Conservation (phyloP, 2,797 vertebrate species). For the Gadopsis marmoratus region DNA sequence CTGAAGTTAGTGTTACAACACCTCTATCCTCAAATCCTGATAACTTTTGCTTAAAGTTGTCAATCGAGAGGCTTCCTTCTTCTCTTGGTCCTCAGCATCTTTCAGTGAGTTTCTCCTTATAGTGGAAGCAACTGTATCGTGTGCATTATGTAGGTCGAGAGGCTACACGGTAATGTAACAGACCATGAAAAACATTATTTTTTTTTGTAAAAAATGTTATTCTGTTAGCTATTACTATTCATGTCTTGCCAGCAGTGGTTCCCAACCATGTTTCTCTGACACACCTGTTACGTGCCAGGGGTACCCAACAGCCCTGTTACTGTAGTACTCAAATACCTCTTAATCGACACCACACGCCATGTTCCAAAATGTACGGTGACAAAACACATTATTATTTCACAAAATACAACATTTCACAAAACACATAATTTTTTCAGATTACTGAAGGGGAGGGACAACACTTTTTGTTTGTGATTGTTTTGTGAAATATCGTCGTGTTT, state of each 20-base stretch:
- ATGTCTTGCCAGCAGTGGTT: neutral
- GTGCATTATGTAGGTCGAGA: neutral
- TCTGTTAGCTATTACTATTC: neutral
- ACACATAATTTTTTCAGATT: too few relatives aligned
- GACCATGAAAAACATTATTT: neutral
- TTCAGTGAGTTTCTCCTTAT: neutral
- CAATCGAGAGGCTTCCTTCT: neutral
- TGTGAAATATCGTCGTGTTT: too few relatives aligned
- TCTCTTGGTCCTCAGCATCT: neutral
- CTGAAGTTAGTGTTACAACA: neutral
- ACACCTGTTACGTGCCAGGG: too few relatives aligned
- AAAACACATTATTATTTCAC: too few relatives aligned
- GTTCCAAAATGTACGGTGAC: neutral
- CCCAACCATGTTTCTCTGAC: neutral
- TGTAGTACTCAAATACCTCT: neutral
- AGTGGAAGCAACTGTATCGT: neutral
- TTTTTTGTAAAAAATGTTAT: neutral
- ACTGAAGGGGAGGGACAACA: too few relatives aligned
- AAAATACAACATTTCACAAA: too few relatives aligned
- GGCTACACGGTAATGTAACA: neutral
- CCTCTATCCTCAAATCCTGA: neutral
- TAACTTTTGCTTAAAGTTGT: neutral
- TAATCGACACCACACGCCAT: neutral
- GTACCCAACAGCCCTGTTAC: neutral
- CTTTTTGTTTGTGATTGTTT: too few relatives aligned